A percentile compares a stretch with the other conserved stretches of the same genome.
These are phyloP conservation scores for Crypturellus tataupa DNA, from an alignment of 2,797 vertebrate genomes.

Conservation along the genomic window DNA sequence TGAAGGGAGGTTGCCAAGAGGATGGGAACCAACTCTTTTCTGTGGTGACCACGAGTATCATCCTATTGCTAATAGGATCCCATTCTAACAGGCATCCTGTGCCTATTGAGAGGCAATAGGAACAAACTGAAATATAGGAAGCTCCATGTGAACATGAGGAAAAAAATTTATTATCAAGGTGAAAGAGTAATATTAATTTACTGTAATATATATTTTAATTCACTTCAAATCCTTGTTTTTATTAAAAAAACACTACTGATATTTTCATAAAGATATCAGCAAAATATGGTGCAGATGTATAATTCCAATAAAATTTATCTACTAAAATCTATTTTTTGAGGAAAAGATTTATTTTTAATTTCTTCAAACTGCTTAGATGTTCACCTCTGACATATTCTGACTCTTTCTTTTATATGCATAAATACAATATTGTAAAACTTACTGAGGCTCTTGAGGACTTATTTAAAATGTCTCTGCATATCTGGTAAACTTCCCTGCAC, in stretches of 20 bases:
- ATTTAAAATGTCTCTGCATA: neutral
- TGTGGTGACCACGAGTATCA: no score
- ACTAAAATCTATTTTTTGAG: rapidly evolving
- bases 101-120: no score
- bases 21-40: no score
- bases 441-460: neutral
- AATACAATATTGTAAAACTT: constrained; percentile 10
- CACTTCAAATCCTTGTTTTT: neutral
- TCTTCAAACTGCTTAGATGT: neutral
- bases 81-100: no score
- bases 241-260: neutral
- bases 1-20: no score
- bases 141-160: no score
- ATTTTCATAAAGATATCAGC: neutral
- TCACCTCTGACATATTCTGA: neutral
- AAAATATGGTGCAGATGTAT: neutral
- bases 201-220: neutral
- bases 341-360: neutral
- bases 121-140: no score
- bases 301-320: neutral
- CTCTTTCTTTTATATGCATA: neutral
- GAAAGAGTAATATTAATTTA: neutral
- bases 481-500: neutral
- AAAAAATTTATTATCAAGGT: no score
- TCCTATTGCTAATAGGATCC: no score